Conservation (phyloP, 2,888 invertebrate species). For the Napeogenes inachia region DNA sequence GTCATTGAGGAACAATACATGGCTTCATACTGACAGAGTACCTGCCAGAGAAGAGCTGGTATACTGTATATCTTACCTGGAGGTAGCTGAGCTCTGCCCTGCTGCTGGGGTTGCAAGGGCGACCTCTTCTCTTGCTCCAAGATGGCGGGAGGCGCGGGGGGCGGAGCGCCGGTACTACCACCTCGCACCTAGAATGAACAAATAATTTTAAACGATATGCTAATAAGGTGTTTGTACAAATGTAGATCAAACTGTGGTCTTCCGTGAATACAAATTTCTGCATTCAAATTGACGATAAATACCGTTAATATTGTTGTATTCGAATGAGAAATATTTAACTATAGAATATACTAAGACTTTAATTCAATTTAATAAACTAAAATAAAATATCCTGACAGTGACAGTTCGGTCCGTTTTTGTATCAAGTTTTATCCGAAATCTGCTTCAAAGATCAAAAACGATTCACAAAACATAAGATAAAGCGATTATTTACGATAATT, state of each 20-base stretch:
- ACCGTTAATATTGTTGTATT: background rate
- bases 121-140: constrained; percentile 80
- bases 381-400: too few species aligned
- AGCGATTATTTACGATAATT: too few species aligned
- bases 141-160: constrained; percentile 61
- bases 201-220: background rate
- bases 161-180: constrained; percentile 65
- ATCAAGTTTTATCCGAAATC: constrained; percentile 39
- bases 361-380: too few species aligned
- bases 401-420: constrained; percentile 33
- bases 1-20: too few species aligned
- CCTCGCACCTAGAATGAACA: constrained; percentile 56
- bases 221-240: too few species aligned
- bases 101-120: constrained; percentile 82
- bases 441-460: constrained; percentile 44
- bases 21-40: background rate
- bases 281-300: background rate
- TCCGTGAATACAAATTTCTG: too few species aligned
- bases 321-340: too few species aligned
- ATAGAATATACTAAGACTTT: too few species aligned
- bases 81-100: constrained; percentile 55
- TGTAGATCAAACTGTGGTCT: too few species aligned
- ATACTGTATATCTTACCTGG: constrained; percentile 23
- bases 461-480: constrained; percentile 29
- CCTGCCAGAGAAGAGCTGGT: background rate